Base-by-base conservation (phyloP, 2,113 vertebrate species). In the Arothron firmamentum region DNA sequence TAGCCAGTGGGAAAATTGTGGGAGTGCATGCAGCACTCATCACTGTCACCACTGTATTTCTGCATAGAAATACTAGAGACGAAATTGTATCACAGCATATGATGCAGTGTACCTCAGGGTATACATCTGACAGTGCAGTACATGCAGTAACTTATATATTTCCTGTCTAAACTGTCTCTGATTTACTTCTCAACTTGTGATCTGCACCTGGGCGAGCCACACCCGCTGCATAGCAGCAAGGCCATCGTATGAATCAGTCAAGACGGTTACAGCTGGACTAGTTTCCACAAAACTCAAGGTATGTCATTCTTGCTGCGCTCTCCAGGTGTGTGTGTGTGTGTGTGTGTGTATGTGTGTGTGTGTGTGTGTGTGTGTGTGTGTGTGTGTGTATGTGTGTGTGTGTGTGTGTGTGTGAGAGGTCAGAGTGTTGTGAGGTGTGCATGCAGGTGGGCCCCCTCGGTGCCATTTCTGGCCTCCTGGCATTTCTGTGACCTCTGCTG, bases 181-280 rank as follows among this genome's bases (percentile, higher is more conserved):
- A 65, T 71, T 54, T 59, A 70, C 46, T 63, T 64, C 42, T 76
- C 61, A 76, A 71, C 67, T 71, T 58, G 55, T 50, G 56, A 63
- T 5, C 16, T 53, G 75, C 85, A 88, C 83, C 88, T 80, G 87
- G 88, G 49, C 67, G 0, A 21, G 64, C 68, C 77, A 84, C 83
- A 88, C 81, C 86, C 84, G 81, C 79, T 45, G 48, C 54, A 57
- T 52, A 73, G 49, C 75, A 68, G 68, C 66, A 59, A 77, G 15
- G 74, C 77, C 59, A 74, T 82, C 75, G 74, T 65, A 88, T 84
- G 76, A 89, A 88, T 88, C 85, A 86, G 80, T 79, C 74, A 81
- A 52, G 53, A 43, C 48, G 5, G 66, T 75, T 80, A 68, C 59
- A 73, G 34, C 41, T 34, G 21, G 52, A 66, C 53, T 74, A 45